These are phyloP conservation scores for Heliangelus exortis DNA, from an alignment of 2,797 vertebrate genomes.

Conservation along the genomic window DNA sequence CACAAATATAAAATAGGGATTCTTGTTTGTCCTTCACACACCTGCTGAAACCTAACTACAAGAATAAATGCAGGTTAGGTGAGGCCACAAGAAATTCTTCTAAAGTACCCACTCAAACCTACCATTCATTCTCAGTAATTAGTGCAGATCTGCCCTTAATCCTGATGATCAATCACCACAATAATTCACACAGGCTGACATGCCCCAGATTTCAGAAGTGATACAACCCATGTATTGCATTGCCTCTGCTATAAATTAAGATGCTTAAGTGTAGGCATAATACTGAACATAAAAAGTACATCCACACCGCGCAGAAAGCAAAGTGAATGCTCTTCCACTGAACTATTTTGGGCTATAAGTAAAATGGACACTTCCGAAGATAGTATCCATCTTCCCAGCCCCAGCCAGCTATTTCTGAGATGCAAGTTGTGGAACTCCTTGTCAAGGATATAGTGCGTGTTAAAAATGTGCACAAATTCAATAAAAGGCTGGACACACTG, in stretches of 20 bases:
- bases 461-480: neutral
- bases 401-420: neutral
- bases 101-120: rapidly evolving
- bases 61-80: neutral
- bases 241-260: neutral
- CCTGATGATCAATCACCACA: neutral
- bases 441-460: neutral
- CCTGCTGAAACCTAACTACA: neutral
- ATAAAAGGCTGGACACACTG: neutral
- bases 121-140: neutral
- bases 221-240: rapidly evolving
- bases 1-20: neutral
- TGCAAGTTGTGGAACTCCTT: neutral
- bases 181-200: neutral
- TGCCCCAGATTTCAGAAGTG: neutral
- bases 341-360: neutral
- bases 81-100: neutral
- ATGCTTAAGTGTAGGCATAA: neutral
- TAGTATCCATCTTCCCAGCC: neutral
- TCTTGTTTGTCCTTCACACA: neutral
- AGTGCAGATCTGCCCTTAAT: neutral
- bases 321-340: neutral
- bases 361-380: neutral
- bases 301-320: neutral
- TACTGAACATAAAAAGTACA: neutral